Conservation (phyloP, 2,888 invertebrate genomes). For the Apodemia hepburni region DNA sequence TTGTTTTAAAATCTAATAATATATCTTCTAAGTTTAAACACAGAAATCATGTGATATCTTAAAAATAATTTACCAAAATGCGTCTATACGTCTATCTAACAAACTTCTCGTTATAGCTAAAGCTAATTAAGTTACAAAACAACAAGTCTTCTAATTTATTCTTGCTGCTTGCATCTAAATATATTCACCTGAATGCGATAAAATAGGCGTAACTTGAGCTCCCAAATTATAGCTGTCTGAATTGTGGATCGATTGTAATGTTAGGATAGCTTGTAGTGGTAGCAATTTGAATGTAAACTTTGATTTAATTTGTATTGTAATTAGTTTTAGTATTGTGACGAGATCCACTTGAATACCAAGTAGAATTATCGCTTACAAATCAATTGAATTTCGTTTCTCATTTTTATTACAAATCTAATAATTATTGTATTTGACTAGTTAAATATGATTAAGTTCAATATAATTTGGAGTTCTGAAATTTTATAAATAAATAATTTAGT, state of each 20-base stretch:
- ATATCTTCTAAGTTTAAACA: too few species aligned
- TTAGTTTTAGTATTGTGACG: background rate
- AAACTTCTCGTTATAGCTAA: background rate
- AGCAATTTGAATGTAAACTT: slow-evolving; percentile 19
- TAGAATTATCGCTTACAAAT: background rate
- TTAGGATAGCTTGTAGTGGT: slow-evolving; percentile 16
- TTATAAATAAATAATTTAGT: too few species aligned
- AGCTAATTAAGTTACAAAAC: background rate
- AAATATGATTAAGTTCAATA: too few species aligned
- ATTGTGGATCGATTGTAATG: slow-evolving; percentile 19
- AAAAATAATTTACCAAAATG: too few species aligned
- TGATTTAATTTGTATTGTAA: slow-evolving; percentile 13
- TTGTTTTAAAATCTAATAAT: too few species aligned
- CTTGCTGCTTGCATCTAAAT: background rate
- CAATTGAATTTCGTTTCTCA: background rate
- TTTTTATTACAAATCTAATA: background rate
- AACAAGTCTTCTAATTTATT: background rate
- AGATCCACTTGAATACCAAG: background rate
- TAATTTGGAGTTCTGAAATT: too few species aligned
- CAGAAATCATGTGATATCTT: too few species aligned
- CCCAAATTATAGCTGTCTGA: slow-evolving; percentile 26
- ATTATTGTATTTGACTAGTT: too few species aligned
- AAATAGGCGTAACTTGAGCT: slow-evolving; percentile 7
- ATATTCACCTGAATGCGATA: background rate
- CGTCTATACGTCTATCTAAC: too few species aligned